A percentile compares a stretch with the other conserved stretches of the same genome.
phyloP scores from a whole-genome alignment of 2,888 invertebrate species.

The Halictus ligatus region DNA sequence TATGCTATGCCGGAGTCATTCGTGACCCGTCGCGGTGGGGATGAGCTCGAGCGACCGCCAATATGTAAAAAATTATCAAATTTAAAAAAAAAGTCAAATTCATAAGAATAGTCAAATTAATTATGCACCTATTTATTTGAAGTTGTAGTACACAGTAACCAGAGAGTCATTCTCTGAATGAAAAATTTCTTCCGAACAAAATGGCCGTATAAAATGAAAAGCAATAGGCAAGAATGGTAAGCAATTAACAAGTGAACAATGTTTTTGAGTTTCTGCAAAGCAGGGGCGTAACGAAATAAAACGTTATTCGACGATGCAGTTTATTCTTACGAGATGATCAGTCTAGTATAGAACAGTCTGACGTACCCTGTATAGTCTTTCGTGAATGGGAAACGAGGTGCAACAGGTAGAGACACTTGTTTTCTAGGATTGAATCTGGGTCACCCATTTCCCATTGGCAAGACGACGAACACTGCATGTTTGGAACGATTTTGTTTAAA shows the following conservation, averaged over 20 bases:
- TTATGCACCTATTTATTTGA: no score
- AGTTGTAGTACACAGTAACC: no score
- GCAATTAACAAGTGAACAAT: neutral
- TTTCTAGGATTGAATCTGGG: constrained; percentile 41
- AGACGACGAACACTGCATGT: constrained; percentile 21
- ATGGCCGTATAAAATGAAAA: neutral
- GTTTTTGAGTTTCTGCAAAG: neutral
- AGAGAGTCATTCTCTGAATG: no score
- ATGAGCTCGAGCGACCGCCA: no score
- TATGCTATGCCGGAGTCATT: no score
- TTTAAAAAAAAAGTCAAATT: no score
- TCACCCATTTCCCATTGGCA: constrained; percentile 34
- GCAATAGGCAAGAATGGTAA: neutral
- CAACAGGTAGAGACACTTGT: constrained; percentile 65
- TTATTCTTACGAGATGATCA: neutral
- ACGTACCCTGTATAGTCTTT: constrained; percentile 7
- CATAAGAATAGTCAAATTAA: no score
- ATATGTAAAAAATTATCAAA: no score
- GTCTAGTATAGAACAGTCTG: no score
- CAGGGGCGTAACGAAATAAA: neutral
- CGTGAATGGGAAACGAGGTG: constrained; percentile 50
- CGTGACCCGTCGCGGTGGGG: no score
- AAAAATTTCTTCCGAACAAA: neutral
- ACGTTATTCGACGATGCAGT: neutral
- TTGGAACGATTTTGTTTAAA: neutral